Conservation (phyloP, 2,113 vertebrate species). For the Entelurus aequoreus region DNA sequence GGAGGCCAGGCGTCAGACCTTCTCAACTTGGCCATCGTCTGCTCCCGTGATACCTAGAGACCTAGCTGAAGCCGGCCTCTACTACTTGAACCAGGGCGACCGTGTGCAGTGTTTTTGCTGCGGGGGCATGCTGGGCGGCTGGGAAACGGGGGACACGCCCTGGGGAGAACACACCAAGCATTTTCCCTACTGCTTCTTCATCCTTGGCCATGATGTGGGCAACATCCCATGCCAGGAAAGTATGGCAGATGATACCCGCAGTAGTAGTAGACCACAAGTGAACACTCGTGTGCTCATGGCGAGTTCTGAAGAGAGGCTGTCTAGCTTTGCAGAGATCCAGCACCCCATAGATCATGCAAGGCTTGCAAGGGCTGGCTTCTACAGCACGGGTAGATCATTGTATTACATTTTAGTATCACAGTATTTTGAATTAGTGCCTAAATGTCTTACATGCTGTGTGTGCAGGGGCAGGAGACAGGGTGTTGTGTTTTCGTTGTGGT, state of each 20-base stretch:
- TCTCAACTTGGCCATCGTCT: constrained; percentile 76
- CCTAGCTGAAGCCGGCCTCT: constrained; percentile 86
- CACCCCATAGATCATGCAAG: constrained; percentile 75
- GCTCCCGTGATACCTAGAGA: constrained; percentile 71
- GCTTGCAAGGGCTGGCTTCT: constrained; percentile 91
- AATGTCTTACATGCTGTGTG: background rate
- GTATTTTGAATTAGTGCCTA: background rate
- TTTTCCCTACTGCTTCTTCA: constrained; percentile 84
- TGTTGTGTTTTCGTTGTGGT: constrained; percentile 84
- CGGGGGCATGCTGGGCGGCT: constrained; percentile 78
- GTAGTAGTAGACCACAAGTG: constrained; percentile 41
- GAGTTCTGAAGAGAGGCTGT: constrained; percentile 76
- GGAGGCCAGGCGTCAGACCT: constrained; percentile 77
- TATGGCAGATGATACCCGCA: constrained; percentile 34
- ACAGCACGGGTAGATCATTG: constrained; percentile 76
- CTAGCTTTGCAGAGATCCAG: constrained; percentile 72
- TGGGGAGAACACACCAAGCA: constrained; percentile 85
- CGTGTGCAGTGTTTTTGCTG: constrained; percentile 91
- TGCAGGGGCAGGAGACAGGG: constrained; percentile 76
- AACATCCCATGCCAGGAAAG: constrained; percentile 62
- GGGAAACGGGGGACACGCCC: constrained; percentile 81
- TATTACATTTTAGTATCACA: background rate
- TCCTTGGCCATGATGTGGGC: constrained; percentile 82
- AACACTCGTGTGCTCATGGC: constrained; percentile 64
- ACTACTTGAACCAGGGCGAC: constrained; percentile 74